Evolutionary conservation across 2,797 vertebrate species (phyloP), one percentile per base, ranked within the genome.

Genomic region (Arrhamphus sclerolepis): DNA sequence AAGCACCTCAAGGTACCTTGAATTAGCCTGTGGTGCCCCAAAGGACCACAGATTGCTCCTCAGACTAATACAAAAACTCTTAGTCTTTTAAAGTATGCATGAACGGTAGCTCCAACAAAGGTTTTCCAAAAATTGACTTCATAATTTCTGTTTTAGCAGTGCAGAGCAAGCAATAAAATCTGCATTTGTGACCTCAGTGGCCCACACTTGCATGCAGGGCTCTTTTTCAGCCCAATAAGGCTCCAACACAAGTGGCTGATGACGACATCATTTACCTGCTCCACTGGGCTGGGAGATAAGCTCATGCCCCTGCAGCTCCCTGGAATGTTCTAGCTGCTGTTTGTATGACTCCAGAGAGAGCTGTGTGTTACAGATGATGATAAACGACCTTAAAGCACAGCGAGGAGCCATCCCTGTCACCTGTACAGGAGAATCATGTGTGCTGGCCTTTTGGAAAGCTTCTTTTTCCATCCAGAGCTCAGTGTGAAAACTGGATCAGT

Each of bases 241-340:
- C 72, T 75, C 52, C 59, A 50, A 72, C 66, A 71, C 62, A 64
- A 83, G 83, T 78, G 72, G 72, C 70, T 82, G 83, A 86, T 85
- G 88, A 90, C 72, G 80, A 85, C 85, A 82, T 89, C 82, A 68
- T 90, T 89, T 89, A 89, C 83, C 85, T 90, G 89, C 87, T 90
- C 85, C 89, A 89, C 78, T 89, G 86, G 85, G 80, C 86, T 85
- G 82, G 70, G 80, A 89, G 86, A 89, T 87, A 87, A 84, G 82
- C 82, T 82, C 56, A 11, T 83, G 77, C 83, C 83, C 87, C 84
- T 44, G 82, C 86, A 85, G 86, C 84, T 86, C 82, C 83, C 74
- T 59, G 71, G 70, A 84, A 85, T 82, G 80, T 87, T 84, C 78
- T 52, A 76, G 77, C 76, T 85, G 81, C 75, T 77, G 81, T 85